A percentile compares a stretch with the other conserved stretches of the same genome.
Conservation (phyloP, 2,888 invertebrate genomes). For the Cantharis lateralis region DNA sequence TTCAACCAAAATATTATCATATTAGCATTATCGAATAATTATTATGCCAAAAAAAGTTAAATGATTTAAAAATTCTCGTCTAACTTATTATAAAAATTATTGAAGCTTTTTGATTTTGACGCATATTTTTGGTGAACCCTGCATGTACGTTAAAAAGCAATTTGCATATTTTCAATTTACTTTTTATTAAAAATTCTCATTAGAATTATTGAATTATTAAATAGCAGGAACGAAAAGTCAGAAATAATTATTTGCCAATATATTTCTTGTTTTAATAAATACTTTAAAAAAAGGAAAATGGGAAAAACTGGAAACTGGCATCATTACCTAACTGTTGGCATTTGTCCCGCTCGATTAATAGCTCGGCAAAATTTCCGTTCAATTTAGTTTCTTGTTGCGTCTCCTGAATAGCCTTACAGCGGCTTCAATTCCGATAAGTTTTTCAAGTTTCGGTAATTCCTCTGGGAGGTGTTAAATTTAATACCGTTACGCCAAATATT, state of each 20-base stretch:
- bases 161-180: neutral
- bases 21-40: neutral
- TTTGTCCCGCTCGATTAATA: slow-evolving; percentile 50
- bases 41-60: neutral
- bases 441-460: slow-evolving; percentile 42
- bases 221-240: neutral
- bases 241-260: neutral
- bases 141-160: neutral
- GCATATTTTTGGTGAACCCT: neutral
- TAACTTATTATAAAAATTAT: neutral
- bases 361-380: slow-evolving; percentile 51
- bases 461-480: slow-evolving; percentile 41
- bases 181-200: neutral
- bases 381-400: slow-evolving; percentile 53
- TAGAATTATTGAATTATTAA: neutral
- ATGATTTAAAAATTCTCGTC: neutral
- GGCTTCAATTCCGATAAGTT: slow-evolving; percentile 37
- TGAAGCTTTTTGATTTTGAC: neutral
- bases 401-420: slow-evolving; percentile 39
- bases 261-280: neutral
- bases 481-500: slow-evolving; percentile 40
- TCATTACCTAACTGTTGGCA: slow-evolving; percentile 42
- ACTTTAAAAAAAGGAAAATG: slow-evolving; percentile 4
- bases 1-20: neutral
- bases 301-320: slow-evolving; percentile 27